A percentile compares a stretch with the other conserved stretches of the same genome.
Evolutionary conservation across 2,888 invertebrate genomes (phyloP).

Genomic region (Petrolisthes manimaculis): DNA sequence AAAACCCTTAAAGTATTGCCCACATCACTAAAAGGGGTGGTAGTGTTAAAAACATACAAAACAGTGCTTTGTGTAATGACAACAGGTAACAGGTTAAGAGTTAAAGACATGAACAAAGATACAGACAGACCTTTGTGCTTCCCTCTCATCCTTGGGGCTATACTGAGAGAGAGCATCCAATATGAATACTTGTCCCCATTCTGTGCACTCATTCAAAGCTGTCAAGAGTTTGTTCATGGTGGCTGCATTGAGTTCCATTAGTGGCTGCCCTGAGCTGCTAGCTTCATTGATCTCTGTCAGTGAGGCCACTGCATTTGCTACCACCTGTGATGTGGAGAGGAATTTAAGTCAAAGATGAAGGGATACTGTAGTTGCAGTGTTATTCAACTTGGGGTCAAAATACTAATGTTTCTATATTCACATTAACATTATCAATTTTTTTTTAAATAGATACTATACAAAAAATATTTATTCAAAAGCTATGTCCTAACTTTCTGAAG

Average conservation of each 20-base stretch:
- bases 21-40: too few species aligned
- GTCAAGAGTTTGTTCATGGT: constrained; percentile 98
- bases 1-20: too few species aligned
- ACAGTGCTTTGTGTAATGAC: not conserved
- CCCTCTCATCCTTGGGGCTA: constrained; percentile 94
- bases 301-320: constrained; percentile 98
- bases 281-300: constrained; percentile 98
- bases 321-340: constrained; percentile 74
- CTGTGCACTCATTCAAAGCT: constrained; percentile 98
- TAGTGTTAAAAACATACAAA: too few species aligned
- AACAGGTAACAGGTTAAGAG: not conserved
- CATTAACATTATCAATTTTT: too few species aligned
- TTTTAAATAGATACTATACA: too few species aligned
- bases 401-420: too few species aligned
- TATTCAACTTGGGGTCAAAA: too few species aligned
- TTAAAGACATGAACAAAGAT: not conserved
- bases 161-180: constrained; percentile 97
- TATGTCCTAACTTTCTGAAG: not conserved
- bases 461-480: too few species aligned
- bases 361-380: too few species aligned
- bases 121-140: constrained; percentile 83
- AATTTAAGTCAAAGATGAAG: too few species aligned
- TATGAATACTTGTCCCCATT: constrained; percentile 99
- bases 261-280: constrained; percentile 91
- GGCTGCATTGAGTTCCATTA: constrained; percentile 96